phyloP scores from a whole-genome alignment of 2,113 vertebrate species.

The Seriola quinqueradiata region DNA sequence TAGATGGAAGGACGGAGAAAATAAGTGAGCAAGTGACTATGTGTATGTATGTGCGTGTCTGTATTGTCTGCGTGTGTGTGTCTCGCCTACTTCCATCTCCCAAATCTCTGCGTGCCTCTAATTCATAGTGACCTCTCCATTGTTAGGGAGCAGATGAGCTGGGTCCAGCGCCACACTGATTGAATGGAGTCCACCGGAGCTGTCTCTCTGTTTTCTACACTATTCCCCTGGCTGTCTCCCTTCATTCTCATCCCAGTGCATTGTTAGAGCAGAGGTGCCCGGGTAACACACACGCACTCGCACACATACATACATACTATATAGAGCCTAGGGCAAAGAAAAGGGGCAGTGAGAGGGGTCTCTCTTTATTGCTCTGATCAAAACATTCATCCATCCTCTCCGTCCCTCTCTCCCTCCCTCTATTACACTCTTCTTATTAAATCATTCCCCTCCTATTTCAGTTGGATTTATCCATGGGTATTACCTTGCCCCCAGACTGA shows the following conservation, averaged over 20 bases:
- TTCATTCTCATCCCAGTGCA: constrained; percentile 75
- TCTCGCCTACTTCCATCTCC: constrained; percentile 65
- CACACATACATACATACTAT: constrained; percentile 10
- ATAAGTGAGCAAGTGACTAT: constrained; percentile 37
- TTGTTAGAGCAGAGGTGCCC: constrained; percentile 69
- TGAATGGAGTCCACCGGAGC: constrained; percentile 78
- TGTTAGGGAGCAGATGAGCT: constrained; percentile 79
- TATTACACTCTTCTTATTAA: constrained; percentile 78
- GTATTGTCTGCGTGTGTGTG: constrained; percentile 43
- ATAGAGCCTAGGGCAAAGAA: constrained; percentile 64
- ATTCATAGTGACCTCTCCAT: constrained; percentile 80
- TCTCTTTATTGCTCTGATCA: constrained; percentile 81
- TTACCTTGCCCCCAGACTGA: constrained; percentile 53
- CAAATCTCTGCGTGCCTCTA: constrained; percentile 70
- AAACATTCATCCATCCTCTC: constrained; percentile 76
- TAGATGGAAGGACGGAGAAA: constrained; percentile 44
- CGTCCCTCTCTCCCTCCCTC: constrained; percentile 60
- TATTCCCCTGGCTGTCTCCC: constrained; percentile 78
- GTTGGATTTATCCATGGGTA: constrained; percentile 65
- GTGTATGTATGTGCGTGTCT: constrained; percentile 33
- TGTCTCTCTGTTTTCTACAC: constrained; percentile 76
- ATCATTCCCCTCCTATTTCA: constrained; percentile 73
- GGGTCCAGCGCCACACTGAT: constrained; percentile 67
- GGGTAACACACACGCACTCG: constrained; percentile 30
- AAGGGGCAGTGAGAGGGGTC: constrained; percentile 55